Evolutionary conservation across 2,113 vertebrate species (phyloP).

Genomic region (Xenopus borealis): DNA sequence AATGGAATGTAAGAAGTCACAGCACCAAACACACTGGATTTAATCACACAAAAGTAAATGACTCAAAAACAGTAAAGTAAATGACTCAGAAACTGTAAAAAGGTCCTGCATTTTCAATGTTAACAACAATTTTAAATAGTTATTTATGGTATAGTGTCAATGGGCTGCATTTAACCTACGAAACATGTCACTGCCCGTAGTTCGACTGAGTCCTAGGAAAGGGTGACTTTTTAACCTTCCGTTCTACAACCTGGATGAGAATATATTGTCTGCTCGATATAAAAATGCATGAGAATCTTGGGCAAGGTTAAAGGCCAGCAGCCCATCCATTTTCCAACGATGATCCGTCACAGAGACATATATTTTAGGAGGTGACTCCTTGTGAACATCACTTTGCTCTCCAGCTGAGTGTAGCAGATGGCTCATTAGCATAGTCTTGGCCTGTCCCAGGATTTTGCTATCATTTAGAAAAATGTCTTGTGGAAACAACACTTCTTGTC

Average conservation of each 20-base stretch:
- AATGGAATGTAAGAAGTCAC: background rate
- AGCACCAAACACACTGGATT: background rate
- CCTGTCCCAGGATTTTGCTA: slow-evolving; percentile 75
- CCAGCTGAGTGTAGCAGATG: slow-evolving; percentile 81
- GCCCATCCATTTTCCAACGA: slow-evolving; percentile 74
- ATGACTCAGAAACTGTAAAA: background rate
- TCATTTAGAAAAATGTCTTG: slow-evolving; percentile 77
- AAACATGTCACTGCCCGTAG: slow-evolving; percentile 24
- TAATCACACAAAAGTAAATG: background rate
- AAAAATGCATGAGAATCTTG: slow-evolving; percentile 42
- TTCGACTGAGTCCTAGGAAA: slow-evolving; percentile 21
- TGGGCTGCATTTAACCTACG: slow-evolving; percentile 20
- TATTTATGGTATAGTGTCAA: background rate
- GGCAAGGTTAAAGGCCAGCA: slow-evolving; percentile 75
- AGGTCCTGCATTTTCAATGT: background rate
- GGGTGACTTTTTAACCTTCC: slow-evolving; percentile 39
- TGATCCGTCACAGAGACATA: slow-evolving; percentile 87
- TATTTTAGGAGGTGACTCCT: slow-evolving; percentile 70
- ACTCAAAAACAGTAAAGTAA: background rate
- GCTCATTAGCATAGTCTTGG: slow-evolving; percentile 78
- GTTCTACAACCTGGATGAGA: slow-evolving; percentile 31
- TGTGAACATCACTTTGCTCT: slow-evolving; percentile 64
- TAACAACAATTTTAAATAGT: background rate
- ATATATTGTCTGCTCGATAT: slow-evolving; percentile 44
- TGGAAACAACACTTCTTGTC: slow-evolving; percentile 81